Percentiles rank a stretch among this genome's conserved stretches.
phyloP scores from a whole-genome alignment of 2,113 vertebrate species.

The Proteles cristata region DNA sequence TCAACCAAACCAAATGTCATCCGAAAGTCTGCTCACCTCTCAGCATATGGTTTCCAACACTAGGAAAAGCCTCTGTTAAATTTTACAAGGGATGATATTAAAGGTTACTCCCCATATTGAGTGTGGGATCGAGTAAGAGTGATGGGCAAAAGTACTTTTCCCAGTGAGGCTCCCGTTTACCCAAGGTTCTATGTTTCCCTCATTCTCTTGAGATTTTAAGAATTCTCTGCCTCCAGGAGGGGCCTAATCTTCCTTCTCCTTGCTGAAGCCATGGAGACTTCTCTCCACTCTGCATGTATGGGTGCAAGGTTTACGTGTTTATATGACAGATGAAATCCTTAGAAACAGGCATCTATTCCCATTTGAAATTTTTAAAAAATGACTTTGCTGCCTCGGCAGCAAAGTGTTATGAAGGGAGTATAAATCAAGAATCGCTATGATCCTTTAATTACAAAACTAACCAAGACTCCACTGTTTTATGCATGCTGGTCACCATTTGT shows the following conservation, averaged over 20 bases:
- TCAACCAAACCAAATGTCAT: neutral
- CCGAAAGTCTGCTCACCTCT: neutral
- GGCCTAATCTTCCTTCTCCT: neutral
- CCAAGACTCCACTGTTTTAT: neutral
- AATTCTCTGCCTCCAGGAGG: neutral
- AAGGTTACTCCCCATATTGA: neutral
- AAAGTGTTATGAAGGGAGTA: neutral
- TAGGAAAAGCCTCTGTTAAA: neutral
- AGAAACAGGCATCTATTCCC: neutral
- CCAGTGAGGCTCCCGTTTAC: neutral
- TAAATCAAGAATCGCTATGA: neutral
- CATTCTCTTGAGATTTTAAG: neutral
- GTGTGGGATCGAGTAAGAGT: neutral
- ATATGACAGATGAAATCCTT: neutral
- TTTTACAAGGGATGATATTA: neutral
- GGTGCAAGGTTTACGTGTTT: neutral
- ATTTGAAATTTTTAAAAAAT: neutral
- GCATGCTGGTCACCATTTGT: neutral
- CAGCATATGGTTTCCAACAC: neutral
- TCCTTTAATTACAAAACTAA: neutral
- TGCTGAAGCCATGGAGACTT: neutral
- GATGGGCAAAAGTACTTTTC: neutral
- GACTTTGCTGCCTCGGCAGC: neutral
- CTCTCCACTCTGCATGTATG: neutral
- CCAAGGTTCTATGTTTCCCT: neutral